These are phyloP conservation scores for Leptodactylus fuscus DNA, from an alignment of 2,113 vertebrate genomes.

Conservation along the genomic window DNA sequence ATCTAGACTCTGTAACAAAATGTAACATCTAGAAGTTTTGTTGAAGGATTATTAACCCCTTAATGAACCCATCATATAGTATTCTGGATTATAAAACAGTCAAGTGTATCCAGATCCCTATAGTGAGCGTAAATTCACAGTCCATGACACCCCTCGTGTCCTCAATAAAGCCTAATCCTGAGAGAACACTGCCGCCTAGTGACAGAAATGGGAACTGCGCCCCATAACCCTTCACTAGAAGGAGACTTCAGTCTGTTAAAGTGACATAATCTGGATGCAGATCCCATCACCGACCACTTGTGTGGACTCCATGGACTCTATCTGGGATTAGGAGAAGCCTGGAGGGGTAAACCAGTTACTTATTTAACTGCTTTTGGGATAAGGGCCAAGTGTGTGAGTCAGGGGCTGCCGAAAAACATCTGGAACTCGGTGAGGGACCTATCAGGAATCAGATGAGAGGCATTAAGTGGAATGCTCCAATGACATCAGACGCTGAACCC, in stretches of 20 bases:
- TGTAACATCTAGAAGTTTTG: too few relatives aligned
- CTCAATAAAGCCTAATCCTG: background rate
- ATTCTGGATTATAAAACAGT: background rate
- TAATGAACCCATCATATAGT: too few relatives aligned
- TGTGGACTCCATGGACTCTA: background rate
- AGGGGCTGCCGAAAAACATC: constrained; percentile 53
- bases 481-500: constrained; percentile 22
- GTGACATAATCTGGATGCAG: background rate
- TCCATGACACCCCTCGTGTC: too few relatives aligned
- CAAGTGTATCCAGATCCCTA: background rate
- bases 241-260: background rate
- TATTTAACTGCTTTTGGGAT: constrained; percentile 45
- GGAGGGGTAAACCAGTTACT: background rate
- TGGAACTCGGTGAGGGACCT: constrained; percentile 26
- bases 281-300: background rate
- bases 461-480: constrained; percentile 3
- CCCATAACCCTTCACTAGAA: background rate
- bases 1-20: too few relatives aligned
- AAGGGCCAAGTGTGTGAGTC: constrained; percentile 37
- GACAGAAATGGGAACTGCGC: background rate
- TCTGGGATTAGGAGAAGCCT: background rate
- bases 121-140: too few relatives aligned
- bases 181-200: constrained; percentile 27
- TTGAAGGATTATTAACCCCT: too few relatives aligned
- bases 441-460: constrained; percentile 6